These are phyloP conservation scores for Larimichthys crocea DNA, from an alignment of 2,113 vertebrate species.

Conservation along the genomic window DNA sequence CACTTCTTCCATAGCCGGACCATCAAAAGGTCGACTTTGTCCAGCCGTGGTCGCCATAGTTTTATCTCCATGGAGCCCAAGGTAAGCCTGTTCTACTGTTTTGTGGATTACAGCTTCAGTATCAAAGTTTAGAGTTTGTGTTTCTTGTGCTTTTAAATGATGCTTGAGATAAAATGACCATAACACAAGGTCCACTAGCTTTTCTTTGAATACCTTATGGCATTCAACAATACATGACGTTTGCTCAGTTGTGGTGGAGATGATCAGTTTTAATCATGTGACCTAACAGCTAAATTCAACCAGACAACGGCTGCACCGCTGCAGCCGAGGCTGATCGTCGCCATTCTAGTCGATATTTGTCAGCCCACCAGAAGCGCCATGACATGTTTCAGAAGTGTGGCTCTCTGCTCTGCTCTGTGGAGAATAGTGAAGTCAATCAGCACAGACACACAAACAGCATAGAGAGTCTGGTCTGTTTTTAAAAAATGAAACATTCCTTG, in stretches of 20 bases:
- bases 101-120: background rate
- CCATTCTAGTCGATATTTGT: no score
- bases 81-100: constrained; percentile 86
- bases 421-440: no score
- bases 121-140: background rate
- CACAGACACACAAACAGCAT: no score
- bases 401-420: no score
- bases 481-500: no score
- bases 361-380: no score
- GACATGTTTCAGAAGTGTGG: no score
- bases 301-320: no score
- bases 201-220: background rate
- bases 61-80: constrained; percentile 99
- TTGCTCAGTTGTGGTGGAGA: background rate
- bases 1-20: constrained; percentile 99
- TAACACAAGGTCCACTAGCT: background rate
- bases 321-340: no score
- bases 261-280: background rate
- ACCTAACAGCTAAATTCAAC: background rate
- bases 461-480: no score
- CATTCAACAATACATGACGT: background rate
- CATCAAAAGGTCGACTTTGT: constrained; percentile 97
- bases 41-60: constrained; percentile 95
- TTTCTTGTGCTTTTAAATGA: background rate
- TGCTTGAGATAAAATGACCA: background rate